Evolutionary conservation across 2,797 vertebrate species (phyloP).

Genomic region (Staurois parvus): DNA sequence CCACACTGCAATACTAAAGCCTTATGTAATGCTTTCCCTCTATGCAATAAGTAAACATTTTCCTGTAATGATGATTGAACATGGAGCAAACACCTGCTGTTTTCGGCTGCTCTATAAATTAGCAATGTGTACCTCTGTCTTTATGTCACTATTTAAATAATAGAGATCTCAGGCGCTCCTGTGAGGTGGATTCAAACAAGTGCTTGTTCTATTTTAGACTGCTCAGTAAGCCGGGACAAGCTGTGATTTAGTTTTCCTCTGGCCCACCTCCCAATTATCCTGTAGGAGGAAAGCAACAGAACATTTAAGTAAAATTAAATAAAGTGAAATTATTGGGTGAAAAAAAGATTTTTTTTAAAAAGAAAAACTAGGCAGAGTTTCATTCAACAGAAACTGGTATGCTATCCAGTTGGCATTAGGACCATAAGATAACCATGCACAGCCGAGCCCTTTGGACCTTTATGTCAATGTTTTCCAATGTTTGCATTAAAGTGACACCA

Average conservation of each 20-base stretch:
- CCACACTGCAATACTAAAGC: not conserved
- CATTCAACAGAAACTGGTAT: too few species aligned
- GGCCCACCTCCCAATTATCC: constrained; percentile 35
- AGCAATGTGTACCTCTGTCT: constrained; percentile 21
- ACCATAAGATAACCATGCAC: too few species aligned
- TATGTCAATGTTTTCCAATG: too few species aligned
- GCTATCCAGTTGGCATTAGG: too few species aligned
- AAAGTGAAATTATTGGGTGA: constrained; percentile 17
- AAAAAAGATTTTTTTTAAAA: not conserved
- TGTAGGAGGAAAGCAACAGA: constrained; percentile 39
- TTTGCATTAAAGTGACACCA: too few species aligned
- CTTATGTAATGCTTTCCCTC: not conserved
- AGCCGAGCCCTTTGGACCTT: too few species aligned
- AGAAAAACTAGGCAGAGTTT: too few species aligned
- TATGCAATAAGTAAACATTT: constrained; percentile 50
- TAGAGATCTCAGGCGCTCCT: constrained; percentile 49
- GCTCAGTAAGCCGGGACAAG: constrained; percentile 33
- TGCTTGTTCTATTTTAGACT: not conserved
- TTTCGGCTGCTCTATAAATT: constrained; percentile 48
- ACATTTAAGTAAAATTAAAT: constrained; percentile 35
- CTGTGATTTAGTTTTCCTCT: constrained; percentile 58
- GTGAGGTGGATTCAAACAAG: constrained; percentile 47
- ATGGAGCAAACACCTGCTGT: constrained; percentile 37
- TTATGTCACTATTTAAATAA: constrained; percentile 35
- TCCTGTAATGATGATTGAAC: constrained; percentile 18